Evolutionary conservation across 2,113 vertebrate genomes (phyloP).

Genomic region (Eonycteris spelaea): DNA sequence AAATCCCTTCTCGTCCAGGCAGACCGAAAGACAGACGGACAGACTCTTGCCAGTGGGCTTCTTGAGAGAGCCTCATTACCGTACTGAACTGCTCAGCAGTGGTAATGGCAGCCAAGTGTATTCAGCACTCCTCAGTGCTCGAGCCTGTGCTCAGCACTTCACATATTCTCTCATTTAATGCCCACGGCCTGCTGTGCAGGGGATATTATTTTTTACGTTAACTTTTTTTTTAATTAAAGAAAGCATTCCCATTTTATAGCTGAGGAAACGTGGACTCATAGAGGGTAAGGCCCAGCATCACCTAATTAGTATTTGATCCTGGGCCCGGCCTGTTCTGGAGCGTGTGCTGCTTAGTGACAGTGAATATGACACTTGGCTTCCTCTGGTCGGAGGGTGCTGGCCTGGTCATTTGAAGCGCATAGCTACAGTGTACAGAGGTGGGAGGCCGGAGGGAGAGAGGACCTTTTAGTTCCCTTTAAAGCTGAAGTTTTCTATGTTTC

Average conservation of each 20-base stretch:
- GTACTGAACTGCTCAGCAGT: accelerated
- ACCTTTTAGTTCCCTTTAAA: not conserved
- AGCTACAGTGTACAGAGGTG: not conserved
- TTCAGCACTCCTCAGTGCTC: accelerated
- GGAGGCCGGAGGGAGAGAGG: not conserved
- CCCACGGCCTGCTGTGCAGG: not conserved
- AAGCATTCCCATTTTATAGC: not conserved
- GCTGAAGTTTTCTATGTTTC: not conserved
- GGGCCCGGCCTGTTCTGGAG: not conserved
- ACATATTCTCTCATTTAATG: not conserved
- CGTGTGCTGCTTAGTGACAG: accelerated
- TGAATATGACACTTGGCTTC: accelerated
- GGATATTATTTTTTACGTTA: not conserved
- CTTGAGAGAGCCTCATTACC: not conserved
- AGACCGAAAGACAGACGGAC: not conserved
- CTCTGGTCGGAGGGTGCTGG: not conserved
- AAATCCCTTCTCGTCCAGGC: not conserved
- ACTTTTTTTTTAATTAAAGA: not conserved
- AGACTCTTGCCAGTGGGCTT: not conserved
- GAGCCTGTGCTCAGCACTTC: not conserved
- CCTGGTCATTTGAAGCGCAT: accelerated
- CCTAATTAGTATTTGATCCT: not conserved
- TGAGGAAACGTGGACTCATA: not conserved
- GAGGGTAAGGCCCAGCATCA: not conserved
- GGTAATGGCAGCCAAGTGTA: accelerated